Percentiles rank a stretch among this genome's conserved stretches.
These are phyloP conservation scores for Sebastes baramenuke DNA, from an alignment of 2,797 vertebrate species.

Conservation along the genomic window DNA sequence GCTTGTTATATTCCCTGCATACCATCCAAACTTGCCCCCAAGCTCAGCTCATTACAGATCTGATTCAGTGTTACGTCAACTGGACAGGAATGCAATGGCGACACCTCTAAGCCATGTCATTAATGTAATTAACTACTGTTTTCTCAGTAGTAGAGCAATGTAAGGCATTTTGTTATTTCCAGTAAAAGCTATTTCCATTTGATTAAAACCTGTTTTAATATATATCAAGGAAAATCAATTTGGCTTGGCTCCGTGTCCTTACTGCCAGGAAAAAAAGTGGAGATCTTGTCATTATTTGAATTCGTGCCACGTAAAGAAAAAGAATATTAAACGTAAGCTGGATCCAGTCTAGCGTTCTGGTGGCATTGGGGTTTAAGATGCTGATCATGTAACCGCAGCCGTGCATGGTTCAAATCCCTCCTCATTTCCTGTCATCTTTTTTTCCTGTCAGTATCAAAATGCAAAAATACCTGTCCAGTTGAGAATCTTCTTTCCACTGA, in stretches of 20 bases:
- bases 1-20: slow-evolving; percentile 25
- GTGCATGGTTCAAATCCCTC: neutral
- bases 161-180: neutral
- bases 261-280: neutral
- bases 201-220: neutral
- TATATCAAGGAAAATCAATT: neutral
- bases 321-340: neutral
- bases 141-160: neutral
- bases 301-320: neutral
- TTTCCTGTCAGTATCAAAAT: slow-evolving; percentile 3
- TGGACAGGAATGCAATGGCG: neutral
- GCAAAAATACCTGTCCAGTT: neutral
- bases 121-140: slow-evolving; percentile 5
- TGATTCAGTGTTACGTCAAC: slow-evolving; percentile 16
- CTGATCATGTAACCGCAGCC: neutral
- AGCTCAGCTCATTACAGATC: slow-evolving; percentile 25
- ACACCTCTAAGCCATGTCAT: neutral
- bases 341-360: neutral
- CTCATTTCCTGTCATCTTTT: neutral
- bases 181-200: neutral
- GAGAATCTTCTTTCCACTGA: neutral
- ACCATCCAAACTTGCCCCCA: slow-evolving; percentile 4
- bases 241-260: neutral
- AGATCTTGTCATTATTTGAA: slow-evolving; percentile 1
- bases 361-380: neutral